Percentiles rank a stretch among this genome's conserved stretches.
Evolutionary conservation across 1,140 invertebrate genomes (phyloP).

Genomic region (Oedothorax gibbosus): DNA sequence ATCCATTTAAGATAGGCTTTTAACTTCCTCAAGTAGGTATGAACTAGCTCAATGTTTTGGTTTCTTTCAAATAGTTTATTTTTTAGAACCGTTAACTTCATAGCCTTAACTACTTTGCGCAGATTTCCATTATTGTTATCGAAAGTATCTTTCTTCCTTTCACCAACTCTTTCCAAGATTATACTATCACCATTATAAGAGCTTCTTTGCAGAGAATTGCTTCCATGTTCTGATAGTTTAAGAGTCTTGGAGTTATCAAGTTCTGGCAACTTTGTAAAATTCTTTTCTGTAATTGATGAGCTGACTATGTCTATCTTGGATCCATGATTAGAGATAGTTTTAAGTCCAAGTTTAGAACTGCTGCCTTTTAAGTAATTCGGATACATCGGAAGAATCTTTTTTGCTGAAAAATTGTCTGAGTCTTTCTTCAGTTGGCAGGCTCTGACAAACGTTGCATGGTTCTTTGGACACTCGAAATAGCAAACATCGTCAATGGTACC

Average conservation of each 20-base stretch:
- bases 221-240: too few relatives aligned
- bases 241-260: too few relatives aligned
- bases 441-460: conserved; percentile 69
- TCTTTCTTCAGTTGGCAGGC: conserved; percentile 65
- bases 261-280: too few relatives aligned
- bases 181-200: too few relatives aligned
- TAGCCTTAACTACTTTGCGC: too few relatives aligned
- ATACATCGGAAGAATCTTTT: background rate
- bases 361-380: conserved; percentile 23
- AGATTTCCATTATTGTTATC: too few relatives aligned
- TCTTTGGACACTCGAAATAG: conserved; percentile 67
- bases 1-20: conserved; percentile 10
- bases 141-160: too few relatives aligned
- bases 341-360: conserved; percentile 11
- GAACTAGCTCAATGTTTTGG: background rate
- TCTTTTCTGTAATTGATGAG: too few relatives aligned
- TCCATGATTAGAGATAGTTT: background rate
- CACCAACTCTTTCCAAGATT: too few relatives aligned
- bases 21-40: conserved; percentile 1
- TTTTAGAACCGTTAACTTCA: background rate
- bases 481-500: conserved; percentile 67
- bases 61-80: background rate
- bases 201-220: too few relatives aligned
- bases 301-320: too few relatives aligned
- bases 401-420: background rate